phyloP scores from a whole-genome alignment of 2,113 vertebrate genomes.

The Lonchura striata region DNA sequence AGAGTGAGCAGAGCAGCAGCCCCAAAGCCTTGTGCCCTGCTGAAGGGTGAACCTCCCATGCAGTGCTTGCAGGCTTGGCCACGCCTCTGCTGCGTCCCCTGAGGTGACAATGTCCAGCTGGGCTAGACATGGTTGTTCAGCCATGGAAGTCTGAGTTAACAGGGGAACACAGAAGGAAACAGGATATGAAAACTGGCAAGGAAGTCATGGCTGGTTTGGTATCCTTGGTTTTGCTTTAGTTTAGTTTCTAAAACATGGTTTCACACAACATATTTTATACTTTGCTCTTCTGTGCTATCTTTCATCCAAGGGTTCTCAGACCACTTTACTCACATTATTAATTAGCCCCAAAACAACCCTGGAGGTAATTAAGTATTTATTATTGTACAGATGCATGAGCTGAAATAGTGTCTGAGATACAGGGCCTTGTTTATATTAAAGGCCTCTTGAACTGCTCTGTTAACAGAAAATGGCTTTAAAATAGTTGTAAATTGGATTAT shows the following conservation, averaged over 20 bases:
- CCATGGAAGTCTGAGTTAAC: neutral
- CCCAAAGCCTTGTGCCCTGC: neutral
- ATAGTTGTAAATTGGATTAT: neutral
- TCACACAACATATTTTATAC: neutral
- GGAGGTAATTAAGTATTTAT: slow-evolving; percentile 44
- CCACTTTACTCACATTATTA: slow-evolving; percentile 31
- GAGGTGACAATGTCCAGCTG: neutral
- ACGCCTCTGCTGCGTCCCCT: neutral
- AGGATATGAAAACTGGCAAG: neutral
- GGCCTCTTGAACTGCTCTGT: neutral
- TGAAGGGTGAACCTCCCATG: neutral
- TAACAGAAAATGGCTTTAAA: slow-evolving; percentile 1
- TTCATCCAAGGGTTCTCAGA: neutral
- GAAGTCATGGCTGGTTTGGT: neutral
- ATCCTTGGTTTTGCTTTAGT: neutral
- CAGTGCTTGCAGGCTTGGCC: neutral
- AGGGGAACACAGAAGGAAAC: neutral
- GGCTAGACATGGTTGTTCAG: neutral
- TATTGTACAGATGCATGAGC: neutral
- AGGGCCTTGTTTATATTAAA: neutral
- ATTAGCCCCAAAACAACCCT: neutral
- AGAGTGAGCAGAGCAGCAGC: neutral
- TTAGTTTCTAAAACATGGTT: neutral
- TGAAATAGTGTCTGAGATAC: neutral
- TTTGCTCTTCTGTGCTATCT: neutral